Evolutionary conservation across 2,113 vertebrate species (phyloP).

Genomic region (Plotosus lineatus): DNA sequence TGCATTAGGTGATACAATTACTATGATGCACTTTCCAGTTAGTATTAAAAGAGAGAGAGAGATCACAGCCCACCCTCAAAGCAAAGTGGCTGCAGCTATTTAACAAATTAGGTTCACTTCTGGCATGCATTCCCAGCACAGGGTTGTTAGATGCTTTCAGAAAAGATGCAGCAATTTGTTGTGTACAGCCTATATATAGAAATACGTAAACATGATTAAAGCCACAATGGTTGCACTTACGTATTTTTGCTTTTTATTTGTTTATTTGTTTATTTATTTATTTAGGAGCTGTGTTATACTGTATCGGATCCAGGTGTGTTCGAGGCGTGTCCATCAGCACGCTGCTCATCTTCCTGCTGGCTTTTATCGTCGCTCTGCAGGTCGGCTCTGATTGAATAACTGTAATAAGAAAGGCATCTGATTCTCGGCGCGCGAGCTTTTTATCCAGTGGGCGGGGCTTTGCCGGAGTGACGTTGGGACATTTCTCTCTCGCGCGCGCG

Average conservation of each 20-base stretch:
- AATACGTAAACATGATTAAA: neutral
- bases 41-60: neutral
- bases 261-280: neutral
- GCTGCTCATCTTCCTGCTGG: neutral
- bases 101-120: neutral
- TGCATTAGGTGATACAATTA: neutral
- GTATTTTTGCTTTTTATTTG: neutral
- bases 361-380: neutral
- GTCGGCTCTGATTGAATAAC: slow-evolving; percentile 13
- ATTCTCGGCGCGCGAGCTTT: slow-evolving; percentile 17
- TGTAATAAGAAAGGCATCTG: slow-evolving; percentile 14
- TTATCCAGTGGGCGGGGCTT: slow-evolving; percentile 50
- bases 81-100: neutral
- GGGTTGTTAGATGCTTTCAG: neutral
- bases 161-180: neutral
- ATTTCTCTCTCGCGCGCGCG: slow-evolving; percentile 46
- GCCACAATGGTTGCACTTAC: neutral
- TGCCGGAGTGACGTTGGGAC: slow-evolving; percentile 41
- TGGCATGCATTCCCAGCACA: neutral
- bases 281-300: neutral
- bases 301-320: slow-evolving; percentile 3
- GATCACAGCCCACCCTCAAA: neutral
- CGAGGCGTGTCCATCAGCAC: neutral
- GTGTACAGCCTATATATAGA: too few species aligned
- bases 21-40: neutral